These are phyloP conservation scores for Thunnus thynnus DNA, from an alignment of 2,113 vertebrate species.

Conservation along the genomic window DNA sequence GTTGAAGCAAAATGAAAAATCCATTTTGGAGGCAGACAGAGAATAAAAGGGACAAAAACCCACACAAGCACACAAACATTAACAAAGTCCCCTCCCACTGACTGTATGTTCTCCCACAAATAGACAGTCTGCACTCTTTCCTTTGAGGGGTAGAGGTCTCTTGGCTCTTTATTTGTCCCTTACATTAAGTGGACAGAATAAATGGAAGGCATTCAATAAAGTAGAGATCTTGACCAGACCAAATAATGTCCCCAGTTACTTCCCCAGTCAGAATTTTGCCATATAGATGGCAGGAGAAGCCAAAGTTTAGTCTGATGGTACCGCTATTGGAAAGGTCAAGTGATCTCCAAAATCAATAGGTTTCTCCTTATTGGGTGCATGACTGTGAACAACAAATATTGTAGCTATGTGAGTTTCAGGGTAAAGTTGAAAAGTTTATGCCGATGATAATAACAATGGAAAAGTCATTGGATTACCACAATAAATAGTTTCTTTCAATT, in stretches of 20 bases:
- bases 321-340: neutral
- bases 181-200: constrained; percentile 19
- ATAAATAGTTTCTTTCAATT: no score
- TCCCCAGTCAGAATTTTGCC: constrained; percentile 14
- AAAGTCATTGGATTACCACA: no score
- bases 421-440: no score
- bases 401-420: neutral
- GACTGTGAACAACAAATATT: neutral
- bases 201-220: constrained; percentile 19
- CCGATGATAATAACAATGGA: no score
- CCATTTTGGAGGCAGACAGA: neutral
- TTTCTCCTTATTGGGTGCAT: neutral
- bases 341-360: neutral
- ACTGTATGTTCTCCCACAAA: constrained; percentile 18
- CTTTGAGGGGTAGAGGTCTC: neutral
- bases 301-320: neutral
- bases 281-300: neutral
- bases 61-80: constrained; percentile 21
- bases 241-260: neutral
- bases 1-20: neutral
- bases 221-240: constrained; percentile 20
- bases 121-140: constrained; percentile 7
- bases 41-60: neutral
- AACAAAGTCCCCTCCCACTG: constrained; percentile 27
- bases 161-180: constrained; percentile 20